Evolutionary conservation across 2,888 invertebrate species (phyloP), one percentile per base, ranked within the genome.

Genomic region (Temnothorax unifasciatus): DNA sequence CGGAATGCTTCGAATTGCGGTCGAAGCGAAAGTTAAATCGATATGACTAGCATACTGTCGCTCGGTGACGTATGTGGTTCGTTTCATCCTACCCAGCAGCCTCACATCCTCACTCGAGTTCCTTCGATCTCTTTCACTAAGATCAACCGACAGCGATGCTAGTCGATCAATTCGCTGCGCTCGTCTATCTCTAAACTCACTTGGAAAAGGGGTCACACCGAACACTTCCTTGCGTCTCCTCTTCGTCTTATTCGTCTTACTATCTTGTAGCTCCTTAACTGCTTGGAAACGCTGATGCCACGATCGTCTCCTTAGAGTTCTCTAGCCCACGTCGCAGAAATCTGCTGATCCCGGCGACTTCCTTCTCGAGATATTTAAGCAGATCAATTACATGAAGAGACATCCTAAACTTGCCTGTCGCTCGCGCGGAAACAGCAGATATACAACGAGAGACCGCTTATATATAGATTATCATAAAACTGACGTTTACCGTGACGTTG

Each of bases 21-120:
- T 69, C 34, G 59, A 47, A 57, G 29, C 34, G 57, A 69, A 34
- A 52, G 57, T 47, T 79, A 68, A 68, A 79, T 79, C 68, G 57
- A 79, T 68, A 77, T 57, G 66, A 68, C 54, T 44, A 11, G 44
- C 44, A 68, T 66, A 44, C 29, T 68, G 68, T 75, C 73, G 68
- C 47, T 11, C 47, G 64, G 25, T 82, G 79, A 85, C 82, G 84
- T 88, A 90, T 87, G 88, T 88, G 85, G 77, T 84, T 90, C 90
- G 88, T 90, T 86, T 88, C 86, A 88, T 90, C 85, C 86, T 75
- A 69, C 11, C 86, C 57, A 76, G 64, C 57, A 41, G 54, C 66
- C 59, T 77, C 59, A 82, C 83, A 25, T 83, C 59, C 77, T 63
- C 61, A 44, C 82, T 57, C 15, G 50, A 50, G 54, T 59, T 82